Conservation (phyloP, 2,888 invertebrate species). For the Hetaerina titia region DNA sequence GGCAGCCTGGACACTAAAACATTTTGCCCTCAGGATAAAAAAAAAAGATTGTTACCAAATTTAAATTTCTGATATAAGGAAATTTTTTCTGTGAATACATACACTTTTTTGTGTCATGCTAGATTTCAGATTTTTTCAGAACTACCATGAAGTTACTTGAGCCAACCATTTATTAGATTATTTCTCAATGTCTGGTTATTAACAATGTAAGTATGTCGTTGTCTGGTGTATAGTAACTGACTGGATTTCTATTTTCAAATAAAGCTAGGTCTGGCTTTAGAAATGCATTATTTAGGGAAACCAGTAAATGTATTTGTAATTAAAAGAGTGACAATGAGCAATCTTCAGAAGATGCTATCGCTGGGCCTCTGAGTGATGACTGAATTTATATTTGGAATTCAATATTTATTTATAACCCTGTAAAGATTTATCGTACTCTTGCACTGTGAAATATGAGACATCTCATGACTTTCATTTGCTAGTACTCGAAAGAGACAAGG, state of each 20-base stretch:
- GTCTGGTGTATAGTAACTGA: neutral
- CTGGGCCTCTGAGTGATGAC: conserved; percentile 35
- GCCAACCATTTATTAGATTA: neutral
- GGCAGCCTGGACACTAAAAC: neutral
- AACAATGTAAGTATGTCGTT: neutral
- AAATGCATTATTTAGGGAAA: neutral
- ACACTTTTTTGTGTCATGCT: neutral
- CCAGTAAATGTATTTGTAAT: conserved; percentile 9
- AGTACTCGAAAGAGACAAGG: neutral
- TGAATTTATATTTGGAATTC: neutral
- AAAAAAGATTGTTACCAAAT: neutral
- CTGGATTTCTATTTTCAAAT: neutral
- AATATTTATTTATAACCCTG: neutral
- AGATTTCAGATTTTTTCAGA: neutral
- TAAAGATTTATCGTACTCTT: neutral
- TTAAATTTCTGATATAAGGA: neutral
- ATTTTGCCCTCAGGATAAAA: neutral
- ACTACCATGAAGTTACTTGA: neutral
- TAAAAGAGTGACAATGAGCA: conserved; percentile 37
- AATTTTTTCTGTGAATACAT: neutral
- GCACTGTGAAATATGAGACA: neutral
- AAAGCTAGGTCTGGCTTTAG: neutral
- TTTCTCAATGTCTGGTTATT: neutral
- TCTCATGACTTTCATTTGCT: neutral
- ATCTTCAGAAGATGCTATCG: neutral